Evolutionary conservation across 2,113 vertebrate genomes (phyloP), one percentile per base, ranked within the genome.

Genomic region (Crotalus horridus): DNA sequence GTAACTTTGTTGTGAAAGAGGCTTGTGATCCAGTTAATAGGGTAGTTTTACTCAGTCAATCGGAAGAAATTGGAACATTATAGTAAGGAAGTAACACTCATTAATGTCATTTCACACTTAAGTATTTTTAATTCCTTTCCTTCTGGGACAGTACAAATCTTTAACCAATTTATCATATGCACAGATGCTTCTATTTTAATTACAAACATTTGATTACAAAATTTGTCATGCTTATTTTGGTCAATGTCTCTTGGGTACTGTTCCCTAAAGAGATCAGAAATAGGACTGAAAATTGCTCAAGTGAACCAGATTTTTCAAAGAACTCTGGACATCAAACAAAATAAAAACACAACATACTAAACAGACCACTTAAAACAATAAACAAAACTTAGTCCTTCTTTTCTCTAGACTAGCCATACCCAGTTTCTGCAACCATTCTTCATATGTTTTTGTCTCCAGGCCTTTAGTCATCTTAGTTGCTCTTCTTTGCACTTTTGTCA

Each of bases 191-290:
- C 69, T 46, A 64, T 5, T 6, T 7, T 94, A 15, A 54, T n/a
- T 94, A n/a, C 86, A 69, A 93, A 86, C 17, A 6, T 81, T 81
- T 87, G 26, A 85, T 92, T 29, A 81, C 74, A 81, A 81, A 43
- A 8, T 2, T 48, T 95, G 24, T 15, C 87, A 15, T 43, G 74
- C 39, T 7, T 92, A 26, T 94, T 39, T 20, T 92, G 93, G 90
- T 87, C 81, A 90, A 55, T 93, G 29, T 95, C 90, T 87, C 12
- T 69, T 95, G 91, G 55, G 55, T 95, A 54, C 56, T 33, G 69
- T 51, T 89, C 17, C 17, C 17, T 46, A 94, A 92, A 94, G 26
- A 17, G 6, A 51, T 89, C 20, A 87, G 92, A 29, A 90, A 90
- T 51, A 3, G 85, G 17, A 59, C 81, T 85, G 33, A 20, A 81